Conservation (phyloP, 2,888 invertebrate genomes). For the Allacma fusca region DNA sequence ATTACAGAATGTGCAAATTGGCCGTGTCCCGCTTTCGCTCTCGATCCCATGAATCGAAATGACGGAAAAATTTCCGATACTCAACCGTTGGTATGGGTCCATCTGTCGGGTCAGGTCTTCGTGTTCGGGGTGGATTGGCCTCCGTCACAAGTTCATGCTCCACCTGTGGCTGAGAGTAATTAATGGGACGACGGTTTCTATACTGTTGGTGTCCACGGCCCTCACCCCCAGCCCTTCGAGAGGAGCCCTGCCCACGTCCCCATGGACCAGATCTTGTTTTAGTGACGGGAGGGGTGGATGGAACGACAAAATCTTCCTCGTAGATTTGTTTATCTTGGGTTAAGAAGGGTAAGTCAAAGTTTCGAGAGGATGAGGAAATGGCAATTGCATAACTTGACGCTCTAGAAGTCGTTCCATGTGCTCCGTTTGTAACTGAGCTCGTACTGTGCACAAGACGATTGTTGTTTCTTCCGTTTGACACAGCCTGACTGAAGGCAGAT, state of each 20-base stretch:
- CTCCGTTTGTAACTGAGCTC: slow-evolving; percentile 58
- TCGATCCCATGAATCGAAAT: slow-evolving; percentile 61
- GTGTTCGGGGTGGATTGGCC: neutral
- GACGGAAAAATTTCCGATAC: slow-evolving; percentile 57
- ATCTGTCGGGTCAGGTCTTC: slow-evolving; percentile 17
- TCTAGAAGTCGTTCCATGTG: slow-evolving; percentile 56
- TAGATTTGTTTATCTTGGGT: slow-evolving; percentile 56
- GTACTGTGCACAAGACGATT: slow-evolving; percentile 60
- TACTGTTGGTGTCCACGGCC: slow-evolving; percentile 4
- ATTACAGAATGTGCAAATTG: slow-evolving; percentile 11
- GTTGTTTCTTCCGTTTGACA: slow-evolving; percentile 59
- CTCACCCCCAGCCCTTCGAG: neutral
- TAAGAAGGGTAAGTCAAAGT: slow-evolving; percentile 59
- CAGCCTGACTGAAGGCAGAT: slow-evolving; percentile 59
- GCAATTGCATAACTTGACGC: slow-evolving; percentile 61
- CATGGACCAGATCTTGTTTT: slow-evolving; percentile 45
- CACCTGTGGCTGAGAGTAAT: slow-evolving; percentile 18
- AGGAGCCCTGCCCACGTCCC: slow-evolving; percentile 9
- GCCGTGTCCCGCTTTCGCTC: slow-evolving; percentile 25
- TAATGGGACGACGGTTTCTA: neutral
- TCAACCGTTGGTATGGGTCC: neutral
- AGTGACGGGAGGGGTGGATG: slow-evolving; percentile 43
- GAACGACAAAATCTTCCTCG: slow-evolving; percentile 55
- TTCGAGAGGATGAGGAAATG: slow-evolving; percentile 57
- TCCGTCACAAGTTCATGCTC: slow-evolving; percentile 27